Evolutionary conservation across 1,140 invertebrate genomes (phyloP).

Genomic region (Holotrichia oblita): DNA sequence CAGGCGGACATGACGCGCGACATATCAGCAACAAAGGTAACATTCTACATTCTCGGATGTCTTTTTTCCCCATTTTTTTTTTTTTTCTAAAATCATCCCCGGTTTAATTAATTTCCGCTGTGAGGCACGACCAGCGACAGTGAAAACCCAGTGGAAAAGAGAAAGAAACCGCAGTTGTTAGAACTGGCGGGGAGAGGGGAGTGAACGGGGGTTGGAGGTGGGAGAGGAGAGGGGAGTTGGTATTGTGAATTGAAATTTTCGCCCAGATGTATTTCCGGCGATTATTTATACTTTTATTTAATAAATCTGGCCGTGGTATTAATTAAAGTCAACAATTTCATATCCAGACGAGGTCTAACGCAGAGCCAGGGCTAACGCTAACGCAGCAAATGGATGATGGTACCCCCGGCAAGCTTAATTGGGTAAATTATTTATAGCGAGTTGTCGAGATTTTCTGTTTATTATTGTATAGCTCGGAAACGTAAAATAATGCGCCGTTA

Average conservation of each 20-base stretch:
- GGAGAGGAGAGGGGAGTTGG: background rate
- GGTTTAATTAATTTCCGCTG: too few relatives aligned
- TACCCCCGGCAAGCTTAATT: background rate
- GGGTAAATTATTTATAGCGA: background rate
- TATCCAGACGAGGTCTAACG: background rate
- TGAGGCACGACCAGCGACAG: too few relatives aligned
- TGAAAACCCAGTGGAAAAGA: too few relatives aligned
- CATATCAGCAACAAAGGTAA: too few relatives aligned
- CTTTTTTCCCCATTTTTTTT: too few relatives aligned
- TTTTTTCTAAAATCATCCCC: too few relatives aligned
- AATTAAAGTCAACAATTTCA: constrained; percentile 14
- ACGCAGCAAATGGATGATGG: background rate
- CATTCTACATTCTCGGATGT: too few relatives aligned
- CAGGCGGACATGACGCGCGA: too few relatives aligned
- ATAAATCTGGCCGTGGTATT: background rate
- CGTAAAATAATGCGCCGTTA: too few relatives aligned
- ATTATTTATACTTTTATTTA: background rate
- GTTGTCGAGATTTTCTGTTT: background rate
- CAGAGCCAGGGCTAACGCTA: background rate
- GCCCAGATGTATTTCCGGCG: background rate
- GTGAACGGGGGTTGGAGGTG: too few relatives aligned
- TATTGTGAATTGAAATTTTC: background rate
- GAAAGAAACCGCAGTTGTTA: too few relatives aligned
- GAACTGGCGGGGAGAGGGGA: too few relatives aligned
- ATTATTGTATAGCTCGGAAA: background rate